phyloP scores from a whole-genome alignment of 2,113 vertebrate genomes.

The Vulpes ferrilata region DNA sequence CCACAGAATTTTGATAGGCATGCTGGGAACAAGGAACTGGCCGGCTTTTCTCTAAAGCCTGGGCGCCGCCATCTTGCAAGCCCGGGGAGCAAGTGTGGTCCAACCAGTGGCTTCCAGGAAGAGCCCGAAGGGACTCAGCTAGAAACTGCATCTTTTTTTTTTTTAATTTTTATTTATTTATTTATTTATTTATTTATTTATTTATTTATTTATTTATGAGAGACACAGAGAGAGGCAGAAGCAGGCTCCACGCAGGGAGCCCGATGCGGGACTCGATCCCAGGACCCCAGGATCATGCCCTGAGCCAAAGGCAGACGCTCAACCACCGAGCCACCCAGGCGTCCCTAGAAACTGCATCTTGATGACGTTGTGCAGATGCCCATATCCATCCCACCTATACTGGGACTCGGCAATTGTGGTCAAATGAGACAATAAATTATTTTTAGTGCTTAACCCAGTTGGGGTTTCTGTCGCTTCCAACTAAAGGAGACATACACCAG shows the following conservation, averaged over 20 bases:
- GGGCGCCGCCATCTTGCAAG: neutral
- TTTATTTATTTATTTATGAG: too few relatives aligned
- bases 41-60: neutral
- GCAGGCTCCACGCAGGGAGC: too few relatives aligned
- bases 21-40: neutral
- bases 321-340: too few relatives aligned
- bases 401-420: neutral
- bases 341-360: too few relatives aligned
- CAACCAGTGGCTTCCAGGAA: too few relatives aligned
- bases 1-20: neutral
- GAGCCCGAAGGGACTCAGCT: neutral
- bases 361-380: neutral
- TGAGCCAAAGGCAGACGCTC: too few relatives aligned
- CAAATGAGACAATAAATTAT: neutral
- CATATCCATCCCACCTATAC: neutral
- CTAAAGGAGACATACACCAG: neutral
- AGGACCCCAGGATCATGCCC: too few relatives aligned
- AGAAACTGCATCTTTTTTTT: too few relatives aligned
- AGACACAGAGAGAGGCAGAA: too few relatives aligned
- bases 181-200: too few relatives aligned
- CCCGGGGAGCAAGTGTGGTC: rapidly evolving
- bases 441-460: neutral
- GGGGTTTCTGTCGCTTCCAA: neutral
- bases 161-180: too few relatives aligned
- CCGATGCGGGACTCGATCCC: too few relatives aligned